Evolutionary conservation across 2,888 invertebrate species (phyloP).

Genomic region (Adelphocoris suturalis): DNA sequence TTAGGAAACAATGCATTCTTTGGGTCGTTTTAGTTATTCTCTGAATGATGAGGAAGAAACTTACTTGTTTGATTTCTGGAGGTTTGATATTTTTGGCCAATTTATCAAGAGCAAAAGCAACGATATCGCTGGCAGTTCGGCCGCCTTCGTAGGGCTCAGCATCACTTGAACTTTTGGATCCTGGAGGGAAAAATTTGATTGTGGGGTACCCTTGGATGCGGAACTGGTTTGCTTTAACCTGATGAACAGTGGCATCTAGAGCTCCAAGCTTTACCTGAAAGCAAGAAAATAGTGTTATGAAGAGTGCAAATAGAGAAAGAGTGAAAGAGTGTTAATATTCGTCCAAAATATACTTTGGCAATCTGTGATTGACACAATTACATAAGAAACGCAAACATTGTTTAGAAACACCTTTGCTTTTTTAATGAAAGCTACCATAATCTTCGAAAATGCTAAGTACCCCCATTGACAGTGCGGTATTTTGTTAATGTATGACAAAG

Average conservation of each 20-base stretch:
- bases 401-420: too few species aligned
- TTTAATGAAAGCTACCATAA: not conserved
- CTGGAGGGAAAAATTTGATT: conserved; percentile 93
- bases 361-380: too few species aligned
- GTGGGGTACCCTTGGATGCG: conserved; percentile 97
- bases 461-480: not conserved
- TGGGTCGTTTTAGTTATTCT: not conserved
- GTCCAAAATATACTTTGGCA: too few species aligned
- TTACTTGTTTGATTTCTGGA: conserved; percentile 91
- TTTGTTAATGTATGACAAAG: not conserved
- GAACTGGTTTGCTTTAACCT: conserved; percentile 89
- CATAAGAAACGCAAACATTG: too few species aligned
- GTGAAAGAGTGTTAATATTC: too few species aligned
- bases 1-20: not conserved
- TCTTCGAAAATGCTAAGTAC: not conserved
- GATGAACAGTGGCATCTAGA: conserved; percentile 96
- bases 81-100: conserved; percentile 91
- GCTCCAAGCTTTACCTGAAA: conserved; percentile 91
- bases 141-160: conserved; percentile 95
- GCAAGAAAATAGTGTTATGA: not conserved
- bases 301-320: not conserved
- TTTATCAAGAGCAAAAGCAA: conserved; percentile 93
- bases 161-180: conserved; percentile 85
- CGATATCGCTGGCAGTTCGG: conserved; percentile 92
- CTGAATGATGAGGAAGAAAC: conserved; percentile 30